These are phyloP conservation scores for Zaprionus obscuricornis DNA, from an alignment of 2,888 invertebrate genomes.

Conservation along the genomic window DNA sequence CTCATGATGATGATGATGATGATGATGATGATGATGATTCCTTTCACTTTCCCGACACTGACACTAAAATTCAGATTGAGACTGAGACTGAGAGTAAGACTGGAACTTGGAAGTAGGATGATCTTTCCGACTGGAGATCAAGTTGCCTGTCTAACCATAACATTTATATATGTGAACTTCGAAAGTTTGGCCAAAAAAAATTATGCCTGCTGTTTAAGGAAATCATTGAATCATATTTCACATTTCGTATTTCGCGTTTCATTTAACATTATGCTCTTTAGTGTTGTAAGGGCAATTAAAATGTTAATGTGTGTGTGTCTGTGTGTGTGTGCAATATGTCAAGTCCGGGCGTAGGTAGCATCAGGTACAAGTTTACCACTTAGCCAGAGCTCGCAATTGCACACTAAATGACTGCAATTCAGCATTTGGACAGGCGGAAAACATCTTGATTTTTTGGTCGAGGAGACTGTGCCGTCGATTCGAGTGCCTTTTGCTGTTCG, in stretches of 20 bases:
- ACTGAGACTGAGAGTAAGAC: too few relatives aligned
- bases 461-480: conserved; percentile 10
- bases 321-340: too few relatives aligned
- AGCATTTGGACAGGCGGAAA: conserved; percentile 63
- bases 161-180: too few relatives aligned
- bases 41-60: conserved; percentile 66
- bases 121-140: conserved; percentile 25
- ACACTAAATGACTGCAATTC: conserved; percentile 58
- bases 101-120: conserved; percentile 52
- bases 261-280: neutral
- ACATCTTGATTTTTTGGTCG: conserved; percentile 50
- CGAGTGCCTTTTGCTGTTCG: neutral
- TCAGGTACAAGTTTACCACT: neutral
- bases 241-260: neutral
- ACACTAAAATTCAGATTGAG: too few relatives aligned
- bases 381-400: conserved; percentile 25
- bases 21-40: too few relatives aligned
- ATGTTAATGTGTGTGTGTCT: conserved; percentile 21
- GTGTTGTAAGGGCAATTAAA: conserved; percentile 51
- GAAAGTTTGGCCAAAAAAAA: conserved; percentile 25
- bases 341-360: conserved; percentile 26
- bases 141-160: too few relatives aligned
- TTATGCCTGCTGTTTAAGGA: conserved; percentile 22
- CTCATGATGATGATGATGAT: too few relatives aligned
- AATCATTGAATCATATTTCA: conserved; percentile 18